These are phyloP conservation scores for Spisula solida DNA, from an alignment of 2,888 invertebrate genomes.

Conservation along the genomic window DNA sequence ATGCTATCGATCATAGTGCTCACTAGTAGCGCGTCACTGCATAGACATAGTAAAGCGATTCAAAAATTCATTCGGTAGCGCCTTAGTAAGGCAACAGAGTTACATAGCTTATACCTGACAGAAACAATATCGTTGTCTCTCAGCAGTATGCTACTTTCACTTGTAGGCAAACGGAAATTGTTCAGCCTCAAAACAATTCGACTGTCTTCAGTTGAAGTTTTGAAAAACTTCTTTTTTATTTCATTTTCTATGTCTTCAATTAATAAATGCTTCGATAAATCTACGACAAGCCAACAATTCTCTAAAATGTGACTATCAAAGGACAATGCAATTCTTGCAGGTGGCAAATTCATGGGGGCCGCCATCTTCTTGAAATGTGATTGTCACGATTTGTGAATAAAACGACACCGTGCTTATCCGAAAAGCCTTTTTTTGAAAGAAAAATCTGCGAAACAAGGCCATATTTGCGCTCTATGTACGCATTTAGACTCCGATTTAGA, in stretches of 20 bases:
- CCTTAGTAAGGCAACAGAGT: no score
- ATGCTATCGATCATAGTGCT: no score
- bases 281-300: slow-evolving; percentile 72
- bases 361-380: slow-evolving; percentile 59
- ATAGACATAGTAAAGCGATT: no score
- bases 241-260: slow-evolving; percentile 51
- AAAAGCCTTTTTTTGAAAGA: not conserved
- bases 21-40: no score
- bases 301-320: slow-evolving; percentile 63
- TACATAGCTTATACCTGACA: slow-evolving; percentile 66
- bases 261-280: slow-evolving; percentile 43
- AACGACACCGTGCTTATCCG: slow-evolving; percentile 3
- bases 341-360: slow-evolving; percentile 52
- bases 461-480: slow-evolving; percentile 3
- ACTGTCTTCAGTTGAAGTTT: not conserved
- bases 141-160: slow-evolving; percentile 67
- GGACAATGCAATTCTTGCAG: slow-evolving; percentile 70
- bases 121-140: slow-evolving; percentile 69
- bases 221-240: slow-evolving; percentile 48
- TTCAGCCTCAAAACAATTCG: slow-evolving; percentile 56
- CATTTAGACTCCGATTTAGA: not conserved
- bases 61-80: no score
- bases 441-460: not conserved
- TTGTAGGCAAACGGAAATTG: slow-evolving; percentile 64
- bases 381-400: not conserved